phyloP scores from a whole-genome alignment of 2,113 vertebrate species.

The Mugil cephalus region DNA sequence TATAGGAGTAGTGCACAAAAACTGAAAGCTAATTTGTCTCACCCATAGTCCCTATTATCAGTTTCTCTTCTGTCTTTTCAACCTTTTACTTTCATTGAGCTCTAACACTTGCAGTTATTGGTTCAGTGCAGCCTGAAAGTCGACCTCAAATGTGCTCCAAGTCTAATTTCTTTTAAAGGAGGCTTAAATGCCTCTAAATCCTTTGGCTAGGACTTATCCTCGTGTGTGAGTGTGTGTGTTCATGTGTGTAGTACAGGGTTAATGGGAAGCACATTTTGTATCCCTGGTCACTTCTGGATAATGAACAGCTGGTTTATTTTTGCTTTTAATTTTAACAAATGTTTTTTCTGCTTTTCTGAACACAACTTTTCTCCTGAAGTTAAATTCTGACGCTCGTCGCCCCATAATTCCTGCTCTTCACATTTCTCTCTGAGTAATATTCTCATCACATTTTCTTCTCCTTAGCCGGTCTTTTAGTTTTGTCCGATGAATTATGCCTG shows the following conservation, averaged over 20 bases:
- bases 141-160: slow-evolving; percentile 21
- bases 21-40: neutral
- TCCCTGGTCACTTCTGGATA: slow-evolving; percentile 7
- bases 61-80: slow-evolving; percentile 12
- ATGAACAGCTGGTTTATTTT: slow-evolving; percentile 3
- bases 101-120: slow-evolving; percentile 5
- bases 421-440: slow-evolving; percentile 11
- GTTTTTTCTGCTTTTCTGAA: neutral
- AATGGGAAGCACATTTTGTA: neutral
- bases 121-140: neutral
- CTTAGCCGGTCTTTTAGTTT: slow-evolving; percentile 28
- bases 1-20: neutral
- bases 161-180: slow-evolving; percentile 36
- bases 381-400: neutral
- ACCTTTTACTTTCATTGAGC: neutral
- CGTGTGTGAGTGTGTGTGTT: neutral
- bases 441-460: slow-evolving; percentile 39
- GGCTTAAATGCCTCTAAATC: slow-evolving; percentile 36
- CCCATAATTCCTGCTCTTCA: slow-evolving; percentile 1
- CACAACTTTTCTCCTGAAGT: neutral
- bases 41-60: neutral
- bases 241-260: neutral
- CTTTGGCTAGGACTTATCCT: slow-evolving; percentile 19
- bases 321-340: neutral
- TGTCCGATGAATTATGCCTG: slow-evolving; percentile 54